phyloP scores from a whole-genome alignment of 2,113 vertebrate genomes.

The Pandion haliaetus region DNA sequence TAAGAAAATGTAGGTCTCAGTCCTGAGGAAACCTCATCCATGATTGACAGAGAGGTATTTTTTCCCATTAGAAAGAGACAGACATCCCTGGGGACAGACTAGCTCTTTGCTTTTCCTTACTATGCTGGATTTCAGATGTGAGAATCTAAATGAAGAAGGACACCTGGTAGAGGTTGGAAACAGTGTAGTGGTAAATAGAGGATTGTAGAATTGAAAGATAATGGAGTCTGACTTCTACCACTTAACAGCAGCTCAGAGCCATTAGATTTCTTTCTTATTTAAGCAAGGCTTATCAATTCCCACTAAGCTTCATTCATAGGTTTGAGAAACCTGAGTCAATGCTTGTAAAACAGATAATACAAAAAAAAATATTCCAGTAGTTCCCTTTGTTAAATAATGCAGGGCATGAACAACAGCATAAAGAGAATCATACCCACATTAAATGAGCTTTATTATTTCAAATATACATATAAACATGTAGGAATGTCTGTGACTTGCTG shows the following conservation, averaged over 20 bases:
- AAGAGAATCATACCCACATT: not conserved
- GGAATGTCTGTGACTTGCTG: not conserved
- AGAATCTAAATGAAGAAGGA: conserved; percentile 18
- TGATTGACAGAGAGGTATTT: not conserved
- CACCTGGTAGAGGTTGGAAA: not conserved
- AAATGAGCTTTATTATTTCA: not conserved
- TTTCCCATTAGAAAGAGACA: not conserved
- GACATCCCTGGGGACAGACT: not conserved
- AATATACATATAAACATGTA: not conserved
- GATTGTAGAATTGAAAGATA: conserved; percentile 21
- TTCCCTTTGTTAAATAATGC: not conserved
- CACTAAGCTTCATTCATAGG: not conserved
- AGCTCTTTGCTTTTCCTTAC: not conserved
- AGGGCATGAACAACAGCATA: not conserved
- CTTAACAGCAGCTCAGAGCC: not conserved
- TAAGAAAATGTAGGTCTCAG: not conserved
- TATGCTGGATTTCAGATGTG: not conserved
- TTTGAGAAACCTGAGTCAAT: not conserved
- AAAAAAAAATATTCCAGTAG: not conserved
- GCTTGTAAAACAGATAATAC: not conserved
- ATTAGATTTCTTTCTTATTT: not conserved
- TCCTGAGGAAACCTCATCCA: not conserved
- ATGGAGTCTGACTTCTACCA: conserved; percentile 22
- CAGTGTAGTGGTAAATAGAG: not conserved
- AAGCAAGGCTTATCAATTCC: conserved; percentile 6